phyloP scores from a whole-genome alignment of 2,888 invertebrate genomes.

The Urechis unicinctus region DNA sequence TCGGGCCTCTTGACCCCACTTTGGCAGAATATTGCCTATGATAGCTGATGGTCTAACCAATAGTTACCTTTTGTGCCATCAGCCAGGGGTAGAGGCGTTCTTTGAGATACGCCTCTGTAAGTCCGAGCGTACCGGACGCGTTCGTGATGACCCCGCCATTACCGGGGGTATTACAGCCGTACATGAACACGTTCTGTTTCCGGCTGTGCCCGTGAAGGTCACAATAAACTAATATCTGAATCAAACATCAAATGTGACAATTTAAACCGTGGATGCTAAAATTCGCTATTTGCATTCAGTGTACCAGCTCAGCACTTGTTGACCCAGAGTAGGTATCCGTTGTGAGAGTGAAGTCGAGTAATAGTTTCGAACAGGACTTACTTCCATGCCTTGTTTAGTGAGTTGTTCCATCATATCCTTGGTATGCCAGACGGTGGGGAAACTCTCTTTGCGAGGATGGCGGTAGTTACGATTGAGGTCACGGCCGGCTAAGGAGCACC shows the following conservation, averaged over 20 bases:
- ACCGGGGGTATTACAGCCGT: constrained; percentile 42
- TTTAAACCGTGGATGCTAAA: neutral
- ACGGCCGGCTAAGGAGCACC: constrained; percentile 40
- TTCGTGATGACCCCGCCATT: neutral
- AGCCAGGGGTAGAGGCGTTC: constrained; percentile 48
- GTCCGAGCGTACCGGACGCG: neutral
- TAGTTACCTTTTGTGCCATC: constrained; percentile 41
- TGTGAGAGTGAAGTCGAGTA: too few relatives aligned
- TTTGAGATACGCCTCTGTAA: constrained; percentile 35
- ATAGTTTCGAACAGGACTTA: too few relatives aligned
- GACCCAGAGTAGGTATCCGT: too few relatives aligned
- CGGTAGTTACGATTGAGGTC: constrained; percentile 49
- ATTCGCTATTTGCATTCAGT: neutral
- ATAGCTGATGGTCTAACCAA: neutral
- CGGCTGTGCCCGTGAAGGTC: constrained; percentile 50
- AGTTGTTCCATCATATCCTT: constrained; percentile 40
- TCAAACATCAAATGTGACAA: neutral
- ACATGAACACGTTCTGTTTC: constrained; percentile 50
- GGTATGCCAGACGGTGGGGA: constrained; percentile 45
- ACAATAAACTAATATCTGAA: constrained; percentile 45
- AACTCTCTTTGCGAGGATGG: constrained; percentile 42
- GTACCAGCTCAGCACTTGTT: too few relatives aligned
- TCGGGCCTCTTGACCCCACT: too few relatives aligned
- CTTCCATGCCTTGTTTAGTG: neutral
- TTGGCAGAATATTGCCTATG: too few relatives aligned